phyloP scores from a whole-genome alignment of 53 echinoderm and acorn worm species.

The Mesocentrotus franciscanus region DNA sequence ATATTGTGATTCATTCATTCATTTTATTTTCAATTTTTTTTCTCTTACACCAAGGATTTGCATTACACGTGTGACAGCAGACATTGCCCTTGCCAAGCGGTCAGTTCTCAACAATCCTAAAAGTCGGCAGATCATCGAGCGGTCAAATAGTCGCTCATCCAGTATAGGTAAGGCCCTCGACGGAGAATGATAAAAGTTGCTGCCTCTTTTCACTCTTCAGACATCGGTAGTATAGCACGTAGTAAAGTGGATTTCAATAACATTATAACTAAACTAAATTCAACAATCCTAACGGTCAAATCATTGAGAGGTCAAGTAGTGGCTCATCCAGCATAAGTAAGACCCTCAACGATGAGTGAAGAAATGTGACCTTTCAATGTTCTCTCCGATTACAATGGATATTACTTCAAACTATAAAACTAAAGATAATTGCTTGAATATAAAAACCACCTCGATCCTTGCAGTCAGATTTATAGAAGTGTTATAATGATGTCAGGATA shows the following conservation, averaged over 20 bases:
- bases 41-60: conserved; percentile 76
- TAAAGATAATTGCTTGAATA: not conserved
- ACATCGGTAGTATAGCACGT: too few species aligned
- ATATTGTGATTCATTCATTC: too few species aligned
- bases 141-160: conserved; percentile 93
- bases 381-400: too few species aligned
- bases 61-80: conserved; percentile 98
- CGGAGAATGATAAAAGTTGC: not conserved
- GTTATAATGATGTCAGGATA: too few species aligned
- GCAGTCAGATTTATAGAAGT: not conserved
- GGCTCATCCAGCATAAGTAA: too few species aligned
- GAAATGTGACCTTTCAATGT: too few species aligned
- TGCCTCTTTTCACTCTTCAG: not conserved
- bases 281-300: too few species aligned
- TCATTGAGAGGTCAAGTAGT: too few species aligned
- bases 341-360: too few species aligned
- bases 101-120: conserved; percentile 97
- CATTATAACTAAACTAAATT: too few species aligned
- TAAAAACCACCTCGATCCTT: not conserved
- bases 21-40: not conserved
- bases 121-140: conserved; percentile 89
- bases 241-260: too few species aligned
- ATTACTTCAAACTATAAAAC: too few species aligned
- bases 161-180: conserved; percentile 85
- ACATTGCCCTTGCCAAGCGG: conserved; percentile 98